Evolutionary conservation across 1,140 invertebrate genomes (phyloP).

Genomic region (Delia radicum): DNA sequence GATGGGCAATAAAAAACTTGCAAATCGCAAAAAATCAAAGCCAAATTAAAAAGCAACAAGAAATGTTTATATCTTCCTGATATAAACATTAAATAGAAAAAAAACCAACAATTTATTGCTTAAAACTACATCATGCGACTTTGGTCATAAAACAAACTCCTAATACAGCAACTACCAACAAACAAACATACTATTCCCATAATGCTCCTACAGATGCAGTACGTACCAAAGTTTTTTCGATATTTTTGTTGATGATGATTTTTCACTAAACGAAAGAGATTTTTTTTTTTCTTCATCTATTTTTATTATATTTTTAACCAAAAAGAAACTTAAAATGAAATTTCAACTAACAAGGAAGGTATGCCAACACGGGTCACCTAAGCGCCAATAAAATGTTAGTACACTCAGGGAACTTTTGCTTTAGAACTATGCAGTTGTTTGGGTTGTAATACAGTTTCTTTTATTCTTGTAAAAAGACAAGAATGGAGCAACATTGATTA

Average conservation of each 20-base stretch:
- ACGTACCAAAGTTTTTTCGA: neutral
- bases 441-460: too few species aligned
- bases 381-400: too few species aligned
- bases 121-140: constrained; percentile 7
- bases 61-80: constrained; percentile 21
- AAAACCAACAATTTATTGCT: neutral
- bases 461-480: too few species aligned
- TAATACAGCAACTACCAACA: neutral
- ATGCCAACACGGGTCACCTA: too few species aligned
- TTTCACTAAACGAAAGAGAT: neutral
- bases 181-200: neutral
- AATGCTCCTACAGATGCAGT: neutral
- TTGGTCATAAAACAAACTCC: constrained; percentile 1
- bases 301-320: neutral
- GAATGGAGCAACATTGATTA: too few species aligned
- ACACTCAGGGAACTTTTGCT: too few species aligned
- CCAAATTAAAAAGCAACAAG: constrained; percentile 17
- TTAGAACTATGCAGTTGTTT: too few species aligned
- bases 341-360: too few species aligned
- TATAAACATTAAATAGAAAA: neutral
- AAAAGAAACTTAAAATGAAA: neutral
- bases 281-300: neutral
- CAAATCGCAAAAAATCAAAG: constrained; percentile 7
- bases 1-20: neutral
- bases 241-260: neutral